A percentile compares a stretch with the other conserved stretches of the same genome.
These are phyloP conservation scores for Empidonax traillii DNA, from an alignment of 2,113 vertebrate genomes.

Conservation along the genomic window DNA sequence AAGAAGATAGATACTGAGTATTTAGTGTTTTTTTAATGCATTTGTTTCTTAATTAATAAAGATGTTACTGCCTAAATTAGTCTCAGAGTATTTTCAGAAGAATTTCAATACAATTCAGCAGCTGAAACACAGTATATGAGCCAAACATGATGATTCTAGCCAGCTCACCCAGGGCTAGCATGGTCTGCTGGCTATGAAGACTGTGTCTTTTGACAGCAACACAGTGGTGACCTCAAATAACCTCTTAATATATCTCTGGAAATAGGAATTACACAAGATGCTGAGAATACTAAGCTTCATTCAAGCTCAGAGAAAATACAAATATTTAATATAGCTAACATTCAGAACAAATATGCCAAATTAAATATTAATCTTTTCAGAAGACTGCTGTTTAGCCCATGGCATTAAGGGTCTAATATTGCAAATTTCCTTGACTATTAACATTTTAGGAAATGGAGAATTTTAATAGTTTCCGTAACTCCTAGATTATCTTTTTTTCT, in stretches of 20 bases:
- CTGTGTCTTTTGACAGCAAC: constrained; percentile 13
- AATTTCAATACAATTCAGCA: not conserved
- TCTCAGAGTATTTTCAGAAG: not conserved
- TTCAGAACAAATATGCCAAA: constrained; percentile 30
- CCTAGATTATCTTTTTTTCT: not conserved
- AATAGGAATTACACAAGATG: constrained; percentile 31
- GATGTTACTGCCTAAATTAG: not conserved
- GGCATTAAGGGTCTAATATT: not conserved
- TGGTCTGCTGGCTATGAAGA: not conserved
- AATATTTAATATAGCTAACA: constrained; percentile 24
- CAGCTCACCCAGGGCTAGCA: constrained; percentile 26
- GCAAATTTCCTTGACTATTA: not conserved
- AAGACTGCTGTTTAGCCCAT: not conserved
- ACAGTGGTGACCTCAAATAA: constrained; percentile 35
- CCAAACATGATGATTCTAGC: not conserved
- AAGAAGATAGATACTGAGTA: not conserved
- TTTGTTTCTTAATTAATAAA: not conserved
- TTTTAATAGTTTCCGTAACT: not conserved
- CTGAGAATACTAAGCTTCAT: constrained; percentile 24
- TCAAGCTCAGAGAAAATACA: constrained; percentile 16
- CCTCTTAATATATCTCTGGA: constrained; percentile 28
- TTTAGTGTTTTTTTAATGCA: not conserved
- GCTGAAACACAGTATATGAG: not conserved
- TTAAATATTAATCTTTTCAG: constrained; percentile 17
- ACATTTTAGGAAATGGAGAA: not conserved